phyloP scores from a whole-genome alignment of 2,888 invertebrate genomes.

The Drosophila gaucha region DNA sequence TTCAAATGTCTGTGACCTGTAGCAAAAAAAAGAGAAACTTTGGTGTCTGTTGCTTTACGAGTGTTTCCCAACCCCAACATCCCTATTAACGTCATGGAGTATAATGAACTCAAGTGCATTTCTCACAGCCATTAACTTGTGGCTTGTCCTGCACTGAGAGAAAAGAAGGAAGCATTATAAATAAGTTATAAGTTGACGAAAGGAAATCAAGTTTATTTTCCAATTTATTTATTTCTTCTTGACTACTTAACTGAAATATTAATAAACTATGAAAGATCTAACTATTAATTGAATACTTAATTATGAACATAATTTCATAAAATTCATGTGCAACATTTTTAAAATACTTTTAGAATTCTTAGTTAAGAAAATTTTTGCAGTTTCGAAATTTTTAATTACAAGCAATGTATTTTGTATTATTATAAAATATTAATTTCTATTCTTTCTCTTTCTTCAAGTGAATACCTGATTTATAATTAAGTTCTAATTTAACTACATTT shows the following conservation, averaged over 20 bases:
- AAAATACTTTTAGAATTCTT: neutral
- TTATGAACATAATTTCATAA: too few species aligned
- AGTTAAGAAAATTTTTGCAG: neutral
- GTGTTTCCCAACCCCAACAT: neutral
- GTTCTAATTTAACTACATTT: too few species aligned
- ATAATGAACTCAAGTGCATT: constrained; percentile 47
- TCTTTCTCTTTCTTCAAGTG: too few species aligned
- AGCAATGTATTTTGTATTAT: too few species aligned
- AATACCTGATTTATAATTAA: too few species aligned
- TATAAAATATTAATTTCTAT: too few species aligned
- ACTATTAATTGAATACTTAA: too few species aligned
- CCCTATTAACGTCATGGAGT: constrained; percentile 6
- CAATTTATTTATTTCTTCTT: too few species aligned
- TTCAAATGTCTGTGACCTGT: constrained; percentile 58
- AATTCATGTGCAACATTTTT: too few species aligned
- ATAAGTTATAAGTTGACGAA: neutral
- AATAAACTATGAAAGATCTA: too few species aligned
- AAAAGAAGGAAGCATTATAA: neutral
- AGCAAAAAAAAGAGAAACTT: neutral
- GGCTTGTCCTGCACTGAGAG: constrained; percentile 3
- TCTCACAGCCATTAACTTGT: constrained; percentile 33
- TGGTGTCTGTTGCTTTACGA: constrained; percentile 18
- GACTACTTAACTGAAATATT: too few species aligned
- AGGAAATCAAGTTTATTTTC: neutral
- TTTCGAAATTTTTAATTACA: too few species aligned